These are phyloP conservation scores for Microplitis mediator DNA, from an alignment of 1,140 invertebrate species.

Conservation along the genomic window DNA sequence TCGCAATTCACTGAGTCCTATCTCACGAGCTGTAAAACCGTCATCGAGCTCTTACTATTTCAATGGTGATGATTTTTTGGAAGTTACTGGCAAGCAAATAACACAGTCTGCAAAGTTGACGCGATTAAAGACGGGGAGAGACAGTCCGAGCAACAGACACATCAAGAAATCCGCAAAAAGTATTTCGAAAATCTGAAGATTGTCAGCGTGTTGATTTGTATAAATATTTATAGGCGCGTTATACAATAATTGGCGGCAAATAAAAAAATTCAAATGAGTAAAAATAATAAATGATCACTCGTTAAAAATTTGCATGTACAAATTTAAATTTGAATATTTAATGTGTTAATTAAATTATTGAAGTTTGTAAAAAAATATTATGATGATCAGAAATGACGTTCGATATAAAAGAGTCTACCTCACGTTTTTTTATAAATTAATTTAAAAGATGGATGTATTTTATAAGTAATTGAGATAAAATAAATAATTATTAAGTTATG, in stretches of 20 bases:
- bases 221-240: too few relatives aligned
- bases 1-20: constrained; percentile 50
- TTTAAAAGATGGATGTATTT: too few relatives aligned
- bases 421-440: not conserved
- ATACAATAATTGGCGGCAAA: too few relatives aligned
- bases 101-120: constrained; percentile 22
- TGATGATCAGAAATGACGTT: not conserved
- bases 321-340: too few relatives aligned
- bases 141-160: constrained; percentile 14
- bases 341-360: too few relatives aligned
- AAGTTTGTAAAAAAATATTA: too few relatives aligned
- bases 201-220: not conserved
- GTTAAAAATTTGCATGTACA: too few relatives aligned
- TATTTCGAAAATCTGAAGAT: constrained; percentile 4
- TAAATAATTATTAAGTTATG: too few relatives aligned
- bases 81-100: constrained; percentile 31
- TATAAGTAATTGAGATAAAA: too few relatives aligned
- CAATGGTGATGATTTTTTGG: constrained; percentile 10
- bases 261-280: too few relatives aligned
- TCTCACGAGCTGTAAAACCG: constrained; percentile 34
- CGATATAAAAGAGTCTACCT: not conserved
- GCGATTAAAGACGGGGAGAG: constrained; percentile 21
- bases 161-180: constrained; percentile 18
- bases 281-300: too few relatives aligned
- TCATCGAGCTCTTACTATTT: not conserved